phyloP scores from a whole-genome alignment of 1,140 invertebrate genomes.

The Subanguina moxae region DNA sequence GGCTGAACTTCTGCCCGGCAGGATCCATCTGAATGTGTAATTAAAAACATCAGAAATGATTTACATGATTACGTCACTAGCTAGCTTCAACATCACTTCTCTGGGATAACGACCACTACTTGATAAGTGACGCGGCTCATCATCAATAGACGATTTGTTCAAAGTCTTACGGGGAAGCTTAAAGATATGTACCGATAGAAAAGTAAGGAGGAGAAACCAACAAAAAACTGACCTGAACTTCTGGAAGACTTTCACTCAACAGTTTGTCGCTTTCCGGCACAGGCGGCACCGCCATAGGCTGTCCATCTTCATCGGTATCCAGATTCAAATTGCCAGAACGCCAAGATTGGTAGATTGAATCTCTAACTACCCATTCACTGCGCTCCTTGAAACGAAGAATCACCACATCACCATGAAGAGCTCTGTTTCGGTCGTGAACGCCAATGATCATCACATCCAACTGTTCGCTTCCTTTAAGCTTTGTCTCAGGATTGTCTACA shows the following conservation, averaged over 20 bases:
- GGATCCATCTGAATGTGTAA: slow-evolving; percentile 12
- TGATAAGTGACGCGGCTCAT: slow-evolving; percentile 21
- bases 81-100: slow-evolving; percentile 18
- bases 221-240: background rate
- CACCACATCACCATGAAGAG: slow-evolving; percentile 39
- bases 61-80: slow-evolving; percentile 7
- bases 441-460: slow-evolving; percentile 39
- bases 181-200: slow-evolving; percentile 13
- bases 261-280: background rate
- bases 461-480: slow-evolving; percentile 14
- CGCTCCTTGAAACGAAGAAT: slow-evolving; percentile 33
- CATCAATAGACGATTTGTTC: slow-evolving; percentile 2
- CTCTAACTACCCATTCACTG: slow-evolving; percentile 36
- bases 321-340: slow-evolving; percentile 30
- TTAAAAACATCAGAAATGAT: slow-evolving; percentile 6
- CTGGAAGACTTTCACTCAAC: background rate
- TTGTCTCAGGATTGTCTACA: slow-evolving; percentile 33
- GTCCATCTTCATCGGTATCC: slow-evolving; percentile 28
- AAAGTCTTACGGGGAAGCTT: slow-evolving; percentile 25
- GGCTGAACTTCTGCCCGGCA: background rate
- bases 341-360: slow-evolving; percentile 30
- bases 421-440: slow-evolving; percentile 39
- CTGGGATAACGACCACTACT: slow-evolving; percentile 26
- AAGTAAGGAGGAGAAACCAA: background rate
- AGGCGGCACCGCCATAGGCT: slow-evolving; percentile 32